Evolutionary conservation across 2,888 invertebrate genomes (phyloP), one percentile per base, ranked within the genome.

Genomic region (Melinaea marsaeus): DNA sequence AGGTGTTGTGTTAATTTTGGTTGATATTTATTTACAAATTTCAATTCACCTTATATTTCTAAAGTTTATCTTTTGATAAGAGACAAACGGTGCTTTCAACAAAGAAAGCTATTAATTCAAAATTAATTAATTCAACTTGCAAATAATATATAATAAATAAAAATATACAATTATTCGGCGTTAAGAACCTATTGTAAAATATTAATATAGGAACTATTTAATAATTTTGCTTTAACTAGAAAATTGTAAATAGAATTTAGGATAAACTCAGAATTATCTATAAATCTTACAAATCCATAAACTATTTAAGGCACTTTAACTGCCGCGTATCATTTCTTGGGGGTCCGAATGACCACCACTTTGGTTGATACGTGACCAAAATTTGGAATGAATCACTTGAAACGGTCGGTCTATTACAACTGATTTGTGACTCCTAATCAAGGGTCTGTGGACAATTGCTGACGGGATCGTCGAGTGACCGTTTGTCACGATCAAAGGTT

Each of bases 271-370:
- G 51, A 51, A 22, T 6, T 51, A 3, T 6, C n/a, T 32, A 32
- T 51, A 51, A 51, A 51, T 51, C 51, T 51, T 51, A 32, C 51
- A 51, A 51, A 51, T 51, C 32, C 32, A 51, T 51, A 51, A 51
- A 51, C 11, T 32, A 51, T 51, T 51, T 32, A 51, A 51, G 51
- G 51, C 32, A 32, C 51, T 32, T 51, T 51, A 9, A 51, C 51
- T 51, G 51, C 51, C 32, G 6, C 51, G 32, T 32, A 51, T 51
- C 51, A 51, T 51, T 51, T 51, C 51, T 51, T 22, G 22, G 51
- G 51, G 51, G 51, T 51, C 32, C 51, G 32, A 51, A 51, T 51
- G 32, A 32, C 51, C 51, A 51, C 51, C 51, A 51, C 51, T 51
- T 51, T 51, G 51, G 51, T 51, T 11, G 51, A 22, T 51, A 51